Conservation (phyloP, 2,113 vertebrate species). For the Alexandromys fortis region DNA sequence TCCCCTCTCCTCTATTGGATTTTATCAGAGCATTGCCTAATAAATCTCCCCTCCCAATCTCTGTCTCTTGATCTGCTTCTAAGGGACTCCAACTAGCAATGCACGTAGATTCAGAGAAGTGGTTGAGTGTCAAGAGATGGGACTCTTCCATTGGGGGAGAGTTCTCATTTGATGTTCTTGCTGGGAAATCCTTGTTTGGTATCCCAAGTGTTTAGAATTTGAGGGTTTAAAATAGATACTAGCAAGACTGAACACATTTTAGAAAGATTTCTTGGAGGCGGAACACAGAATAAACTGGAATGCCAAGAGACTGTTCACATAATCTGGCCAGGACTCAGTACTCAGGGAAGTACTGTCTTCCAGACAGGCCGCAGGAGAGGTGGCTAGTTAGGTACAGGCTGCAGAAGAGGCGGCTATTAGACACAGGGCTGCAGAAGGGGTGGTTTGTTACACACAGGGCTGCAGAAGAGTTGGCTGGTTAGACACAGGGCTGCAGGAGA, state of each 20-base stretch:
- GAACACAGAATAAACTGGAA: not conserved
- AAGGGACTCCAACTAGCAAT: not conserved
- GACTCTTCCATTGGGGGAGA: not conserved
- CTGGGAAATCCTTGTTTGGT: not conserved
- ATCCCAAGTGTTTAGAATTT: not conserved
- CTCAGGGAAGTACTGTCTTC: not conserved
- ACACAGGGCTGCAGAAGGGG: not conserved
- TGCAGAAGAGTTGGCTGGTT: not conserved
- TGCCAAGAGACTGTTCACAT: not conserved
- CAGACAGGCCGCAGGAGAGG: not conserved
- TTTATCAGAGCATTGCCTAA: not conserved
- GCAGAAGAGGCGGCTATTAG: not conserved
- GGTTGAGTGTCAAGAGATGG: not conserved
- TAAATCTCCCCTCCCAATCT: not conserved
- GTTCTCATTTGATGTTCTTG: not conserved
- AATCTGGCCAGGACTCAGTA: not conserved
- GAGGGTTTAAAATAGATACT: not conserved
- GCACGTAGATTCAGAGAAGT: not conserved
- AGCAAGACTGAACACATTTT: not conserved
- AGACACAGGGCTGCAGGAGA: not conserved
- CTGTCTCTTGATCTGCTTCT: not conserved
- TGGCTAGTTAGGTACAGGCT: not conserved
- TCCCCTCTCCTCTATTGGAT: not conserved
- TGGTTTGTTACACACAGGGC: not conserved
- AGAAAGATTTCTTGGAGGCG: conserved; percentile 9